phyloP scores from a whole-genome alignment of 1,140 invertebrate genomes.

The Contarinia nasturtii region DNA sequence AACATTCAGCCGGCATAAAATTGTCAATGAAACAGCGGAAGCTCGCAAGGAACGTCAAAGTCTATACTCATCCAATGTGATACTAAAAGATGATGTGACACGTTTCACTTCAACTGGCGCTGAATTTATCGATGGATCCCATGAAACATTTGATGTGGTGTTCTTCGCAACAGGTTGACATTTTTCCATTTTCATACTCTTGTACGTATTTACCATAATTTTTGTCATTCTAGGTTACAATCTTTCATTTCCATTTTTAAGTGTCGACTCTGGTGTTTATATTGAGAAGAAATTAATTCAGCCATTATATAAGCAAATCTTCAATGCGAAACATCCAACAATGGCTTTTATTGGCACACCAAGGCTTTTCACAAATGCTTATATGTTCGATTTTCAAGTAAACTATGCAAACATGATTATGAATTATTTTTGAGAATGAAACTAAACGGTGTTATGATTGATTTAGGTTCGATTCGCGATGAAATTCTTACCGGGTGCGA shows the following conservation, averaged over 20 bases:
- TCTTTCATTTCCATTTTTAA: slow-evolving; percentile 67
- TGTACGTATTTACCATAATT: too few species aligned
- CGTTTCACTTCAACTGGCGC: slow-evolving; percentile 29
- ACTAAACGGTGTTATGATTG: too few species aligned
- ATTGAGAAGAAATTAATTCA: slow-evolving; percentile 61
- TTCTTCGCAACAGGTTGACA: slow-evolving; percentile 63
- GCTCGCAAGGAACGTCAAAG: not conserved
- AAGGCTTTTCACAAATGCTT: slow-evolving; percentile 61
- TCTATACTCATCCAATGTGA: slow-evolving; percentile 39
- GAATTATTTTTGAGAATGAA: too few species aligned
- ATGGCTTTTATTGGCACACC: slow-evolving; percentile 66
- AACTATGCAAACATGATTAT: not conserved
- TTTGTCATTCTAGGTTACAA: slow-evolving; percentile 28
- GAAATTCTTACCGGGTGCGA: slow-evolving; percentile 37
- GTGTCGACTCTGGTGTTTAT: slow-evolving; percentile 40
- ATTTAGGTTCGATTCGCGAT: slow-evolving; percentile 44
- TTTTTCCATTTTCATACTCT: too few species aligned
- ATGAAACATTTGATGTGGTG: slow-evolving; percentile 41
- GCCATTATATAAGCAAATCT: slow-evolving; percentile 70
- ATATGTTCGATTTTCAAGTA: slow-evolving; percentile 72
- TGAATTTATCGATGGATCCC: slow-evolving; percentile 37
- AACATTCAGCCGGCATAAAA: slow-evolving; percentile 39
- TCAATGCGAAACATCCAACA: slow-evolving; percentile 55
- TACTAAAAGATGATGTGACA: slow-evolving; percentile 39
- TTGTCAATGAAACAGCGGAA: too few species aligned